phyloP scores from a whole-genome alignment of 2,113 vertebrate genomes.

The Rhea americana region DNA sequence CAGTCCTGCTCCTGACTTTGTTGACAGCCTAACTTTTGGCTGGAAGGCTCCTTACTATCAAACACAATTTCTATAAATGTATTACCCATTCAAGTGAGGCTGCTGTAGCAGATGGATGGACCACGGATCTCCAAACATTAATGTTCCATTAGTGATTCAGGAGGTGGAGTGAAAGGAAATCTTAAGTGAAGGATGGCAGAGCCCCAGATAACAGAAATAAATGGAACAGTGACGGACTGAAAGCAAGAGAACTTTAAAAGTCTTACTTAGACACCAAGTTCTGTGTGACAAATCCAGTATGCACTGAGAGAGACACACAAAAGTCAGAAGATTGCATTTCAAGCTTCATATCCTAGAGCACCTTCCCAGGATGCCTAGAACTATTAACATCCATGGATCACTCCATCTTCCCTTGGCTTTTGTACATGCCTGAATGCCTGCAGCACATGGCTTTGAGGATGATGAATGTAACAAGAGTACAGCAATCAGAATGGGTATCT shows the following conservation, averaged over 20 bases:
- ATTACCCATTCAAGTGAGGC: constrained; percentile 71
- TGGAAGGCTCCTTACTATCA: constrained; percentile 71
- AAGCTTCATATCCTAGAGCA: constrained; percentile 60
- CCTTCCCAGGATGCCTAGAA: constrained; percentile 61
- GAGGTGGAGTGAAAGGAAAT: constrained; percentile 70
- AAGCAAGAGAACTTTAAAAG: constrained; percentile 72
- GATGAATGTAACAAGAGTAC: constrained; percentile 69
- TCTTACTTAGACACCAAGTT: constrained; percentile 75
- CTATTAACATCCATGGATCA: constrained; percentile 67
- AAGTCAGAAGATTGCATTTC: constrained; percentile 71
- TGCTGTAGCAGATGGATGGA: constrained; percentile 67
- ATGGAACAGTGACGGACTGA: constrained; percentile 74
- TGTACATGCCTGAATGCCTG: constrained; percentile 74
- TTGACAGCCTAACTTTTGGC: constrained; percentile 65
- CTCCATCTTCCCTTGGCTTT: constrained; percentile 72
- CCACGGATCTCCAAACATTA: constrained; percentile 44
- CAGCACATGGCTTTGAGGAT: constrained; percentile 76
- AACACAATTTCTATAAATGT: constrained; percentile 65
- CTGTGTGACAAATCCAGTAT: constrained; percentile 72
- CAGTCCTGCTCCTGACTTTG: constrained; percentile 49
- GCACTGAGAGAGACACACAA: constrained; percentile 57
- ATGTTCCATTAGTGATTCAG: constrained; percentile 70
- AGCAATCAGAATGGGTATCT: constrained; percentile 73
- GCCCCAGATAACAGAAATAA: constrained; percentile 62
- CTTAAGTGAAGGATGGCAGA: constrained; percentile 67